Conservation (phyloP, 2,888 invertebrate species). For the Epistrophe grossulariae region DNA sequence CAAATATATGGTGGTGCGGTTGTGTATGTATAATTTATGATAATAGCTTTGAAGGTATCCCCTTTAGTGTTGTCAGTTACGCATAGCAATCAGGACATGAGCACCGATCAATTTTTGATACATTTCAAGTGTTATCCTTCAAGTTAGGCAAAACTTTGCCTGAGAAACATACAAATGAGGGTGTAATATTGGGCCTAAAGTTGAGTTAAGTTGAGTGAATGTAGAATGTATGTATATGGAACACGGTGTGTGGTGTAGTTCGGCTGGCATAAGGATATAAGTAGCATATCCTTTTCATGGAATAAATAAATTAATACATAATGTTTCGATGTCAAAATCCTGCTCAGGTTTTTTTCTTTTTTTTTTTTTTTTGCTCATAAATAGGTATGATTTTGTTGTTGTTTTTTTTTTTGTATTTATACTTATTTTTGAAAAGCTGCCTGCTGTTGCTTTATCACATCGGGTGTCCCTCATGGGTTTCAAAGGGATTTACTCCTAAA, state of each 20-base stretch:
- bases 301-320: constrained; percentile 75
- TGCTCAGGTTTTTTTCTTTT: constrained; percentile 59
- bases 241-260: constrained; percentile 16
- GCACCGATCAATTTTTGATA: constrained; percentile 75
- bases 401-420: not conserved
- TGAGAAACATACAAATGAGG: constrained; percentile 75
- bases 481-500: constrained; percentile 69
- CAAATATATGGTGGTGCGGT: constrained; percentile 21
- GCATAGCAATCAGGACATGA: constrained; percentile 75
- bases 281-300: constrained; percentile 71
- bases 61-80: constrained; percentile 73
- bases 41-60: constrained; percentile 73
- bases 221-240: not conserved
- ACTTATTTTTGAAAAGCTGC: constrained; percentile 7
- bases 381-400: not conserved
- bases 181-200: constrained; percentile 32
- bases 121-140: constrained; percentile 75
- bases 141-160: constrained; percentile 64
- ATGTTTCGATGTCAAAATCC: constrained; percentile 75
- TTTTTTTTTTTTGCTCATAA: constrained; percentile 8
- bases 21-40: constrained; percentile 73
- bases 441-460: constrained; percentile 37
- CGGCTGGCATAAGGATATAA: constrained; percentile 64
- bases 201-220: constrained; percentile 30
- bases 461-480: constrained; percentile 39